Percentiles rank a stretch among this genome's conserved stretches.
These are phyloP conservation scores for Otis tarda DNA, from an alignment of 2,113 vertebrate species.

Conservation along the genomic window DNA sequence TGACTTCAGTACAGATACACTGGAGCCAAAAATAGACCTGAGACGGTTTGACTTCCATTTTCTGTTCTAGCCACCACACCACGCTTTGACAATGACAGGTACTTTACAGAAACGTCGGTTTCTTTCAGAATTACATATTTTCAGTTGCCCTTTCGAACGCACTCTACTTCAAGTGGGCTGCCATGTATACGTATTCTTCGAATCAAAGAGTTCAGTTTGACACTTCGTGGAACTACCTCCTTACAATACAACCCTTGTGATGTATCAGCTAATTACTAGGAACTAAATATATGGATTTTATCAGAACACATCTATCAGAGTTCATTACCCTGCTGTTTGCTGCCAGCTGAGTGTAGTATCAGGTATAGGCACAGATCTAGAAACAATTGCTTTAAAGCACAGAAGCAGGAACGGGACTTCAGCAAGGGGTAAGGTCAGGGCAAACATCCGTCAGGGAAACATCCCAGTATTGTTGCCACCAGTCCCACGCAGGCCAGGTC, in stretches of 20 bases:
- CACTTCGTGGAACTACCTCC: neutral
- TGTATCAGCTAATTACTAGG: neutral
- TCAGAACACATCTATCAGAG: neutral
- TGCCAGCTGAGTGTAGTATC: neutral
- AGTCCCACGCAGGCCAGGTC: neutral
- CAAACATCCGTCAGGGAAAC: neutral
- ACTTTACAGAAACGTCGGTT: neutral
- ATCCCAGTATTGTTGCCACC: neutral
- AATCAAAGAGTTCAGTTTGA: neutral
- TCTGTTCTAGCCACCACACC: neutral
- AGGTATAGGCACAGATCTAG: neutral
- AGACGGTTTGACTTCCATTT: constrained; percentile 5
- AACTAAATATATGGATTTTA: neutral
- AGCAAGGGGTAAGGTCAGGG: neutral
- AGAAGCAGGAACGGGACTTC: neutral
- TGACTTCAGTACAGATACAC: constrained; percentile 24
- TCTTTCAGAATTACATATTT: neutral
- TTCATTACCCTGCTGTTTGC: neutral
- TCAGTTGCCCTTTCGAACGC: constrained; percentile 17
- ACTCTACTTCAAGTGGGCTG: neutral
- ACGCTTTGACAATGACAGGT: neutral
- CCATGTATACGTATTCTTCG: neutral
- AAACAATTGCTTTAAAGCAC: neutral
- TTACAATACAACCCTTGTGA: neutral
- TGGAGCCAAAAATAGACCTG: constrained; percentile 39